Conservation (phyloP, 2,113 vertebrate species). For the Larimichthys polyactis region DNA sequence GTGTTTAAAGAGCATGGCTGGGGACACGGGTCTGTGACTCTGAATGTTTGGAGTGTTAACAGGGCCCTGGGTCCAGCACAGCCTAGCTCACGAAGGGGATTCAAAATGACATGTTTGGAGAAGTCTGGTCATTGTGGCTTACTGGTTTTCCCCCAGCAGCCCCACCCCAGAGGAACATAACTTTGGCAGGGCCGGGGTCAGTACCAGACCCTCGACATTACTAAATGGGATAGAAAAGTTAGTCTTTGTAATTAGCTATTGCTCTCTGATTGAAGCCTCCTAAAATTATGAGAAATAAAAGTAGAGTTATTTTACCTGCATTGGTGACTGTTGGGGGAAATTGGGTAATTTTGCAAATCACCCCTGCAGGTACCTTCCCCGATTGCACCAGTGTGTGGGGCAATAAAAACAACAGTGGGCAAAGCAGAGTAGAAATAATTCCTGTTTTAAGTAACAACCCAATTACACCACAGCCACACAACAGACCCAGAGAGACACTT, state of each 20-base stretch:
- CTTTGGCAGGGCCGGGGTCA: slow-evolving; percentile 34
- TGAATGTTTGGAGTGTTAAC: slow-evolving; percentile 84
- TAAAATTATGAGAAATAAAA: slow-evolving; percentile 39
- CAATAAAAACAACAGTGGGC: slow-evolving; percentile 57
- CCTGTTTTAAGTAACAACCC: slow-evolving; percentile 69
- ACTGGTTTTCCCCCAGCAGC: slow-evolving; percentile 45
- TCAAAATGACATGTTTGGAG: slow-evolving; percentile 73
- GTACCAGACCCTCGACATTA: slow-evolving; percentile 25
- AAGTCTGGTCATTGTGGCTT: slow-evolving; percentile 69
- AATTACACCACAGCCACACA: slow-evolving; percentile 57
- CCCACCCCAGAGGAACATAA: slow-evolving; percentile 41
- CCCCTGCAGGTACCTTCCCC: slow-evolving; percentile 35
- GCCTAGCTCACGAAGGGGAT: slow-evolving; percentile 63
- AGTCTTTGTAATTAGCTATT: slow-evolving; percentile 40
- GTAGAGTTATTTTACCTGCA: slow-evolving; percentile 18
- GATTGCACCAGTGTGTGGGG: slow-evolving; percentile 46
- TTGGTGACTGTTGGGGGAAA: slow-evolving; percentile 36
- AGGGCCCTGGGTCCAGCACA: slow-evolving; percentile 63
- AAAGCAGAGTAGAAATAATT: slow-evolving; percentile 50
- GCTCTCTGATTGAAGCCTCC: slow-evolving; percentile 33
- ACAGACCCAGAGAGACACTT: slow-evolving; percentile 70
- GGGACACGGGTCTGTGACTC: slow-evolving; percentile 81
- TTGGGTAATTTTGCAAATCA: slow-evolving; percentile 60
- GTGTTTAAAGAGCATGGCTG: slow-evolving; percentile 83
- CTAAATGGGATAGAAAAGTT: slow-evolving; percentile 33